phyloP scores from a whole-genome alignment of 2,113 vertebrate genomes.

The Lathamus discolor region DNA sequence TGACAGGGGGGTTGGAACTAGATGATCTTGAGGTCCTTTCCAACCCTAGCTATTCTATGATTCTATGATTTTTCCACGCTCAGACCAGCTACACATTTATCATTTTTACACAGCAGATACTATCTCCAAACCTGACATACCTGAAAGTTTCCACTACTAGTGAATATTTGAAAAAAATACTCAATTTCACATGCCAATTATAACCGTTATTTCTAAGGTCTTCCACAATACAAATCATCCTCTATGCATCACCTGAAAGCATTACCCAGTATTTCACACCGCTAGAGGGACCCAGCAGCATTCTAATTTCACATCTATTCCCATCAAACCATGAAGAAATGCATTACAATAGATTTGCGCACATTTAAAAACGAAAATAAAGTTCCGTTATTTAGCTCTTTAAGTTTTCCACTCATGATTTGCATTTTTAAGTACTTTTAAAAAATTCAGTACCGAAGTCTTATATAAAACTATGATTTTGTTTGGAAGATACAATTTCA shows the following conservation, averaged over 20 bases:
- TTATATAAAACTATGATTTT: neutral
- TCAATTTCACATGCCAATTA: neutral
- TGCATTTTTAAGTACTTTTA: neutral
- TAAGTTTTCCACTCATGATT: neutral
- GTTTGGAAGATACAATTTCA: neutral
- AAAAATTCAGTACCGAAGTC: neutral
- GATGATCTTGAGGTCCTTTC: no score
- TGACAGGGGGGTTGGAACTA: no score
- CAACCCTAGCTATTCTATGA: no score
- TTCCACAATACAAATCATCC: neutral
- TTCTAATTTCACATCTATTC: neutral
- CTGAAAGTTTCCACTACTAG: neutral
- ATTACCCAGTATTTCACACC: neutral
- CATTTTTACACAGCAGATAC: neutral
- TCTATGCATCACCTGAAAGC: neutral
- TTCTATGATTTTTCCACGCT: neutral
- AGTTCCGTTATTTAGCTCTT: neutral
- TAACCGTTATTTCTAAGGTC: neutral
- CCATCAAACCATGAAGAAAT: neutral
- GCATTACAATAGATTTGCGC: neutral
- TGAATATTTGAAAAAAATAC: neutral
- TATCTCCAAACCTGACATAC: neutral
- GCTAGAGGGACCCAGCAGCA: constrained; percentile 49
- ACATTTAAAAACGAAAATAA: neutral
- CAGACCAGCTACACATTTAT: neutral